These are phyloP conservation scores for Mythimna pallens DNA, from an alignment of 2,888 invertebrate genomes.

Conservation along the genomic window DNA sequence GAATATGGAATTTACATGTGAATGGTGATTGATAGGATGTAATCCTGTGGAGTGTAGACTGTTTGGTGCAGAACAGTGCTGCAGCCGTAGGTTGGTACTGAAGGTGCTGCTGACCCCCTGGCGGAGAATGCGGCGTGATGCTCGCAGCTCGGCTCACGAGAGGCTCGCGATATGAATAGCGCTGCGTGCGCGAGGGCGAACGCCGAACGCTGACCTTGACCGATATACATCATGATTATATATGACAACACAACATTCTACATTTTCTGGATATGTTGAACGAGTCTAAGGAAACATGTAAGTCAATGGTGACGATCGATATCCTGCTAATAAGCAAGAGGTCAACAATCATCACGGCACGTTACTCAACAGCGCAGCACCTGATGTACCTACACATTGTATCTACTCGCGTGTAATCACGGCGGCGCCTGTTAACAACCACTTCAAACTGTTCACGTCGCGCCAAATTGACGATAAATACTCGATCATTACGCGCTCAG, in stretches of 20 bases:
- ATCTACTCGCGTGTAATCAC: not conserved
- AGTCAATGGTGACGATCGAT: slow-evolving; percentile 26
- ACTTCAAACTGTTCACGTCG: slow-evolving; percentile 16
- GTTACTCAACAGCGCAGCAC: slow-evolving; percentile 23
- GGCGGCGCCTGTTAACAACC: not conserved
- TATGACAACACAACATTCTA: slow-evolving; percentile 43
- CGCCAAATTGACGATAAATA: slow-evolving; percentile 21
- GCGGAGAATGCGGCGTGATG: not conserved
- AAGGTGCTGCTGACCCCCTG: not conserved
- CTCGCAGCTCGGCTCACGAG: not conserved
- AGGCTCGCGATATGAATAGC: slow-evolving; percentile 64
- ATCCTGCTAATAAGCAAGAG: slow-evolving; percentile 35
- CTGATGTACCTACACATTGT: slow-evolving; percentile 11
- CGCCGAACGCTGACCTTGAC: slow-evolving; percentile 57
- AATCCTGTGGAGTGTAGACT: not conserved
- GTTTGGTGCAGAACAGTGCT: not conserved
- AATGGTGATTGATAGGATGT: not conserved
- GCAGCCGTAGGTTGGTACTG: not conserved
- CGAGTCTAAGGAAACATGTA: slow-evolving; percentile 16
- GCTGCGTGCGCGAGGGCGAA: slow-evolving; percentile 47
- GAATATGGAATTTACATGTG: slow-evolving; percentile 9
- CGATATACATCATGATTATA: slow-evolving; percentile 59
- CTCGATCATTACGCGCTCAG: slow-evolving; percentile 6
- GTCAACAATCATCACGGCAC: slow-evolving; percentile 28
- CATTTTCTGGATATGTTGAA: slow-evolving; percentile 27